These are phyloP conservation scores for Chaetura pelagica DNA, from an alignment of 2,113 vertebrate species.

Conservation along the genomic window DNA sequence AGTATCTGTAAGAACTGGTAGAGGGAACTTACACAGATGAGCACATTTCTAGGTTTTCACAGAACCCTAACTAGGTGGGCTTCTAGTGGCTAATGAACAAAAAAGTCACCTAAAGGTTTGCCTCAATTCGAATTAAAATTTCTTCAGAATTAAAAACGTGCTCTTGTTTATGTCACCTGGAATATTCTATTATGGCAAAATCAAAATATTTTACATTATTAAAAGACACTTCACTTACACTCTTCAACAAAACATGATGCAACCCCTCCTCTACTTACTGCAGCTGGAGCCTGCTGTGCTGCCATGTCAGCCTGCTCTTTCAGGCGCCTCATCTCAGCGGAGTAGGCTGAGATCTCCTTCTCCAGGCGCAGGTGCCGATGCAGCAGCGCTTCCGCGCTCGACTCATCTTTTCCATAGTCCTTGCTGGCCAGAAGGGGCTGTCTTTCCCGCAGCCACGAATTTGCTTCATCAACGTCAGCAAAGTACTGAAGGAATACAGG, in stretches of 20 bases:
- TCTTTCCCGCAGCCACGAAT: conserved; percentile 83
- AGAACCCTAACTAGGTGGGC: not conserved
- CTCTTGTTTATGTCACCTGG: not conserved
- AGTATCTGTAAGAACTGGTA: not conserved
- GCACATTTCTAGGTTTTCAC: not conserved
- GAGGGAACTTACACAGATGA: not conserved
- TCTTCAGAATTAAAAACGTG: not conserved
- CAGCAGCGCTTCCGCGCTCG: conserved; percentile 72
- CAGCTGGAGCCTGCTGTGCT: conserved; percentile 69
- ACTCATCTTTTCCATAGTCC: conserved; percentile 82
- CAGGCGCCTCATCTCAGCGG: conserved; percentile 78
- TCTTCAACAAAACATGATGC: not conserved
- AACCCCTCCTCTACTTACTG: conserved; percentile 58
- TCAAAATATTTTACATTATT: not conserved
- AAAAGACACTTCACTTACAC: not conserved
- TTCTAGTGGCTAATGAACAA: fast-evolving
- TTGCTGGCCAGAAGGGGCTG: conserved; percentile 76
- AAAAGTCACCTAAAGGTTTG: not conserved
- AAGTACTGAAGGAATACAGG: conserved; percentile 80
- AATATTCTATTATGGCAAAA: not conserved
- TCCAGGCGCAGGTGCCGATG: conserved; percentile 83
- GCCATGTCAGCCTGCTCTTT: conserved; percentile 79
- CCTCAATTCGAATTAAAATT: not conserved
- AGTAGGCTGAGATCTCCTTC: conserved; percentile 78
- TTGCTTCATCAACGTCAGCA: conserved; percentile 79